A percentile compares a stretch with the other conserved stretches of the same genome.
Evolutionary conservation across 2,797 vertebrate species (phyloP).

Genomic region (Acanthis flammea): DNA sequence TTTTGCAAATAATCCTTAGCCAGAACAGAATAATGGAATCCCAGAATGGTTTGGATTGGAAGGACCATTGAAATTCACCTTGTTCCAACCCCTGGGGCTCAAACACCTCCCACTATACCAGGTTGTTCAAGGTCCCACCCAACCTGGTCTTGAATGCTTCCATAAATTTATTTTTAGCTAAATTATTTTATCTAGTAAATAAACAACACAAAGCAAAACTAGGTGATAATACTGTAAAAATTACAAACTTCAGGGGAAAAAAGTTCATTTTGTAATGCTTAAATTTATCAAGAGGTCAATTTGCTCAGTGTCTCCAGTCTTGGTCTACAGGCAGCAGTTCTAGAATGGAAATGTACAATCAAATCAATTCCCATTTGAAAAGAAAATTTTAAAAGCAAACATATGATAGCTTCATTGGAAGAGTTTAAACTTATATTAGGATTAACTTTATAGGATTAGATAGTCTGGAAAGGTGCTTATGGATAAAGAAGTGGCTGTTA

Average conservation of each 20-base stretch:
- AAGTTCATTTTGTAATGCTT: neutral
- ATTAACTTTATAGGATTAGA: neutral
- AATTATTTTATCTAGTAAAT: neutral
- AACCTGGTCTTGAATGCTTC: neutral
- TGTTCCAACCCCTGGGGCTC: rapidly evolving
- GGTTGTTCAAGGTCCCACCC: neutral
- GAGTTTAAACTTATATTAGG: neutral
- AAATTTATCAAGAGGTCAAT: neutral
- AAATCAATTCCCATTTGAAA: neutral
- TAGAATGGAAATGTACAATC: neutral
- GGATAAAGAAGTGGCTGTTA: neutral
- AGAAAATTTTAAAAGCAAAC: neutral
- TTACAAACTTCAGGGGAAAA: neutral
- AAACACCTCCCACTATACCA: neutral
- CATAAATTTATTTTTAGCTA: neutral
- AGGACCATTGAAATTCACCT: neutral
- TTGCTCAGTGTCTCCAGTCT: neutral
- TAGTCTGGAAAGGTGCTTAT: neutral
- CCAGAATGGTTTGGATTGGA: neutral
- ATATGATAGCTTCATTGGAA: neutral
- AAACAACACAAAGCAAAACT: neutral
- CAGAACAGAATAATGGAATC: neutral
- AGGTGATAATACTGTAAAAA: neutral
- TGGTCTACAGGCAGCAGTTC: neutral
- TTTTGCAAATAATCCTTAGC: neutral